phyloP scores from a whole-genome alignment of 2,797 vertebrate species.

The Sebastes kiyomatsui region DNA sequence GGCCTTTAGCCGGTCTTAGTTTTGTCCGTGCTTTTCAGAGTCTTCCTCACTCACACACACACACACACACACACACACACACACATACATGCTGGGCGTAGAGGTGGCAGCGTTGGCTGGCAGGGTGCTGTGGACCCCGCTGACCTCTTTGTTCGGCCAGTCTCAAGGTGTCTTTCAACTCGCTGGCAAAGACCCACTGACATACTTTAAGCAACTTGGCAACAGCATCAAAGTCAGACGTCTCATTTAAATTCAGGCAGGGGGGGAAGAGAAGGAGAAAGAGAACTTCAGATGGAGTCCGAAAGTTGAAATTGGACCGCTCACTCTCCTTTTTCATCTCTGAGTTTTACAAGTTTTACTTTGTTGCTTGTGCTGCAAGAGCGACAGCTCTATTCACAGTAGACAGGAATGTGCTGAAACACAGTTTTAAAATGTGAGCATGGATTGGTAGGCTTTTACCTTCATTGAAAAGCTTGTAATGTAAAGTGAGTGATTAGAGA shows the following conservation, averaged over 20 bases:
- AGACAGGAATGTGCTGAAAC: neutral
- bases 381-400: constrained; percentile 11
- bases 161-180: constrained; percentile 77
- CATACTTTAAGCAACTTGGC: constrained; percentile 75
- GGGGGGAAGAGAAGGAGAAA: constrained; percentile 43
- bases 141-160: constrained; percentile 70
- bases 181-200: constrained; percentile 73
- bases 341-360: constrained; percentile 3
- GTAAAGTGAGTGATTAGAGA: neutral
- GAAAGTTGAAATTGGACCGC: constrained; percentile 53
- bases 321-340: constrained; percentile 30
- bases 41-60: constrained; percentile 9
- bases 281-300: constrained; percentile 52
- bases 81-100: neutral
- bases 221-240: constrained; percentile 74
- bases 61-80: neutral
- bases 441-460: neutral
- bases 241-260: constrained; percentile 73
- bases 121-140: constrained; percentile 53
- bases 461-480: neutral
- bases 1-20: constrained; percentile 49
- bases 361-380: constrained; percentile 1
- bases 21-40: constrained; percentile 17
- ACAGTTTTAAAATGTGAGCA: neutral
- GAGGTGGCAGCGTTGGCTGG: constrained; percentile 29